phyloP scores from a whole-genome alignment of 2,797 vertebrate genomes.

The Galagoides demidoff region DNA sequence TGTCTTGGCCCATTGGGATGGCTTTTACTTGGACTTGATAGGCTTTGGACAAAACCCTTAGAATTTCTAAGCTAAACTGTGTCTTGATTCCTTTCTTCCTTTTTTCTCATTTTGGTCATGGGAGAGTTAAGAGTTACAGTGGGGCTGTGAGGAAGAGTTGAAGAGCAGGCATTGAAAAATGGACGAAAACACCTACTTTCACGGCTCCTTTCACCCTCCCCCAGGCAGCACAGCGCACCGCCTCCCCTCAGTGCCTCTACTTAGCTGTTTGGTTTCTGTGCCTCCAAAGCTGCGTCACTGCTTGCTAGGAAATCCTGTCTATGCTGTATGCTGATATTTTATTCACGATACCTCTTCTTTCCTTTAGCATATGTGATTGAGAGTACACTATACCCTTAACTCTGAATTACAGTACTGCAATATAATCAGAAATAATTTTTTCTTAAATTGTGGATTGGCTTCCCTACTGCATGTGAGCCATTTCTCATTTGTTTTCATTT shows the following conservation, averaged over 20 bases:
- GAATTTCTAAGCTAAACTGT: neutral
- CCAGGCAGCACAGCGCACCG: neutral
- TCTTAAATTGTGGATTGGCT: neutral
- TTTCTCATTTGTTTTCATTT: conserved; percentile 38
- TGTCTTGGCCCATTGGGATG: neutral
- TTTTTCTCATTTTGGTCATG: neutral
- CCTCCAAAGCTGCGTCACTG: neutral
- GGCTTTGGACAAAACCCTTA: neutral
- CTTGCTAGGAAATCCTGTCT: conserved; percentile 5
- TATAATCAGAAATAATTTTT: neutral
- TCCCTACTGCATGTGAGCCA: neutral
- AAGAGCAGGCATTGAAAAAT: conserved; percentile 19
- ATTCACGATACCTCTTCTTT: neutral
- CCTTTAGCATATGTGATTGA: neutral
- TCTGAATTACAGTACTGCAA: neutral
- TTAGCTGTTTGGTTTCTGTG: neutral
- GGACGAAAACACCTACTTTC: neutral
- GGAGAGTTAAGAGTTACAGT: neutral
- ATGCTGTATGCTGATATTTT: neutral
- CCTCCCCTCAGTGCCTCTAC: neutral
- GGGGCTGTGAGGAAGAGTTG: neutral
- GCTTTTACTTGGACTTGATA: neutral
- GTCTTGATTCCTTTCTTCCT: neutral
- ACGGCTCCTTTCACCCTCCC: neutral
- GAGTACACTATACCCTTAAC: neutral